Evolutionary conservation across 2,888 invertebrate genomes (phyloP).

Genomic region (Dorcus parallelipipedus): DNA sequence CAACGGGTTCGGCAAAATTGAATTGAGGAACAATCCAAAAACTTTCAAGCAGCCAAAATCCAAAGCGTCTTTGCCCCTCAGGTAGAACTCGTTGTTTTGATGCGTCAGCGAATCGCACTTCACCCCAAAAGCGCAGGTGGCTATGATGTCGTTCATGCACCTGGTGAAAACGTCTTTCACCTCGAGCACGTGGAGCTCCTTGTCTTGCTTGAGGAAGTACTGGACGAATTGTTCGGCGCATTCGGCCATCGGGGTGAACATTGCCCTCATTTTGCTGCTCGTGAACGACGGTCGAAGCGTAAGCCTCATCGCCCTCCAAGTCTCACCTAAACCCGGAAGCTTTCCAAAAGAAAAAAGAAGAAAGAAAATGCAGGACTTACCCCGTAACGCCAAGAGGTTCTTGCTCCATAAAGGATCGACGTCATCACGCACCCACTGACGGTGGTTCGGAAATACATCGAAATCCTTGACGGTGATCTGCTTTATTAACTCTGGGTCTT

Average conservation of each 20-base stretch:
- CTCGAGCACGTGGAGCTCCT: conserved; percentile 39
- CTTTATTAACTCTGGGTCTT: conserved; percentile 40
- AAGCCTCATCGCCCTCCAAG: too few relatives aligned
- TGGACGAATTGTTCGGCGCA: conserved; percentile 21
- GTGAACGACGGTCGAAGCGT: too few relatives aligned
- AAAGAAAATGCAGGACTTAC: too few relatives aligned
- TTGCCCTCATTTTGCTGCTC: conserved; percentile 18
- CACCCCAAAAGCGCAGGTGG: conserved; percentile 56
- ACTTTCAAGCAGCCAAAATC: too few relatives aligned
- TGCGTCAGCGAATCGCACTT: conserved; percentile 55
- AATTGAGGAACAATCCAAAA: too few relatives aligned
- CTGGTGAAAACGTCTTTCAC: conserved; percentile 52
- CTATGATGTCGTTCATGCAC: conserved; percentile 60
- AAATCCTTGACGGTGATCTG: conserved; percentile 44
- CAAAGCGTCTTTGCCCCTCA: conserved; percentile 31
- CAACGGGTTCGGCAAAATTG: too few relatives aligned
- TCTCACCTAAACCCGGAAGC: too few relatives aligned
- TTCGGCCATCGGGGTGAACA: conserved; percentile 13
- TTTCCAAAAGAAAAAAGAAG: too few relatives aligned
- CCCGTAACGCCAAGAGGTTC: conserved; percentile 18
- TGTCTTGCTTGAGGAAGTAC: conserved; percentile 24
- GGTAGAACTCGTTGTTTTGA: conserved; percentile 54
- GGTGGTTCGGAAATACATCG: conserved; percentile 43
- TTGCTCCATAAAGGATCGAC: conserved; percentile 26
- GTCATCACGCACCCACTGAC: conserved; percentile 28